Evolutionary conservation across 2,113 vertebrate genomes (phyloP).

Genomic region (Pseudorasbora parva): DNA sequence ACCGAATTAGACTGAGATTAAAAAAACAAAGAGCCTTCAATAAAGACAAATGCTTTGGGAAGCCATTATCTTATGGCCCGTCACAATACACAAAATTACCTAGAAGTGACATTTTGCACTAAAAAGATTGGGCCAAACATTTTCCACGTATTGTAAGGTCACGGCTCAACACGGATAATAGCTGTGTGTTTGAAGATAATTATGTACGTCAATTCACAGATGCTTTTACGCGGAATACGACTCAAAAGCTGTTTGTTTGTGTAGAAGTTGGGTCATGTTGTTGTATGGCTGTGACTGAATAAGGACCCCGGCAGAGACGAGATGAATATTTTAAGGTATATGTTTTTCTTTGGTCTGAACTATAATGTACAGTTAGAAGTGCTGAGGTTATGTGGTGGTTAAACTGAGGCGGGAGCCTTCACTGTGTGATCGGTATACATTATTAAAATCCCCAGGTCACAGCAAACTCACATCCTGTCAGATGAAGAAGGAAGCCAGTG

Average conservation of each 20-base stretch:
- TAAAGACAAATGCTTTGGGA: slow-evolving; percentile 21
- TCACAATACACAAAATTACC: slow-evolving; percentile 1
- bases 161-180: not conserved
- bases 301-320: slow-evolving; percentile 29
- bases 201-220: not conserved
- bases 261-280: slow-evolving; percentile 31
- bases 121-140: not conserved
- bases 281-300: slow-evolving; percentile 42
- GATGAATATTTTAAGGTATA: slow-evolving; percentile 65
- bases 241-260: slow-evolving; percentile 14
- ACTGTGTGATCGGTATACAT: slow-evolving; percentile 61
- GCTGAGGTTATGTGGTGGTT: slow-evolving; percentile 60
- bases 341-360: slow-evolving; percentile 51
- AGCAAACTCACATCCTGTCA: slow-evolving; percentile 58
- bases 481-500: slow-evolving; percentile 49
- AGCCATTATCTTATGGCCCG: slow-evolving; percentile 10
- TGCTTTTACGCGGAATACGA: not conserved
- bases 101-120: not conserved
- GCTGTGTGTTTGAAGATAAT: not conserved
- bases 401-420: slow-evolving; percentile 52
- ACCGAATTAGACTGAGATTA: slow-evolving; percentile 18
- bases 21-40: slow-evolving; percentile 23
- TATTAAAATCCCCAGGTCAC: slow-evolving; percentile 68
- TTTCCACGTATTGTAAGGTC: not conserved
- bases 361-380: slow-evolving; percentile 58